These are phyloP conservation scores for Hydraecia micacea DNA, from an alignment of 2,888 invertebrate genomes.

Conservation along the genomic window DNA sequence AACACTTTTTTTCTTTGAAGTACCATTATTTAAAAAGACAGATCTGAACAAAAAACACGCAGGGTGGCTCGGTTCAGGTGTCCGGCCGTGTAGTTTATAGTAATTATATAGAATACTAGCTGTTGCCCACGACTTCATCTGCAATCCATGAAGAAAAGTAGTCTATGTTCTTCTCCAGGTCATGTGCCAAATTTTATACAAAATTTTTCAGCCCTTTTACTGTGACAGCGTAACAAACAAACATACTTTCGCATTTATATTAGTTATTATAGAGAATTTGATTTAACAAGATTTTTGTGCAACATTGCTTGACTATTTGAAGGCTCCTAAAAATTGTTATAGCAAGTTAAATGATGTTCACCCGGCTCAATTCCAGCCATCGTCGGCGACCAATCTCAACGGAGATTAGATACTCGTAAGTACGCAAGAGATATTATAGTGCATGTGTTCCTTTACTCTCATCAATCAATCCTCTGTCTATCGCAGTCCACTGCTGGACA, in stretches of 20 bases:
- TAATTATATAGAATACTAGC: not conserved
- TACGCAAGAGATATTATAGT: not conserved
- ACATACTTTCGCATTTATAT: too few species aligned
- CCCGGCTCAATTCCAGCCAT: too few species aligned
- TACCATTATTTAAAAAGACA: not conserved
- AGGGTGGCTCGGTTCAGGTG: not conserved
- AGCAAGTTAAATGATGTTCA: not conserved
- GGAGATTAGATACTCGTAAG: not conserved
- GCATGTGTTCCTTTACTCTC: not conserved
- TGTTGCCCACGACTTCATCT: too few species aligned
- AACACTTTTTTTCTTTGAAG: not conserved
- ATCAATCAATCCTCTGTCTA: too few species aligned
- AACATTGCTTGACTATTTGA: not conserved
- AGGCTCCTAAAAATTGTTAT: not conserved
- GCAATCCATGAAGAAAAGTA: too few species aligned
- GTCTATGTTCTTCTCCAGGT: too few species aligned
- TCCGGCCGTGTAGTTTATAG: not conserved
- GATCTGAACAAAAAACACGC: not conserved
- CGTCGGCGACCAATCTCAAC: not conserved
- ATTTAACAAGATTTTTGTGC: constrained; percentile 19
- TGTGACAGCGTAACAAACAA: too few species aligned
- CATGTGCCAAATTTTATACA: too few species aligned
- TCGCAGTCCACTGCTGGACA: too few species aligned
- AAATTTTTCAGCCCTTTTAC: too few species aligned
- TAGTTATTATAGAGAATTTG: too few species aligned